phyloP scores from a whole-genome alignment of 1,140 invertebrate genomes.

The Leguminivora glycinivorella region DNA sequence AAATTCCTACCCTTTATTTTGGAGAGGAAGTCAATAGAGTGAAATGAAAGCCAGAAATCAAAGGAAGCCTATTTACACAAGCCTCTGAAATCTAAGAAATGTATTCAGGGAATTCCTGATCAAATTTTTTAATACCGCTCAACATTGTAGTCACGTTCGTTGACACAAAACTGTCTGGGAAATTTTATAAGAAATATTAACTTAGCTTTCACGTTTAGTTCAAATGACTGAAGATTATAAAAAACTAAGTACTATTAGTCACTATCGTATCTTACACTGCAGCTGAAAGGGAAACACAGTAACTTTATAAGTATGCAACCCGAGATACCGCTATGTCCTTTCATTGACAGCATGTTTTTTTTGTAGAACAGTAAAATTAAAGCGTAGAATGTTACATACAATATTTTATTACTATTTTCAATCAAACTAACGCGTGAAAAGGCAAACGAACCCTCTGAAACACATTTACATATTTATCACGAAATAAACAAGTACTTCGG shows the following conservation, averaged over 20 bases:
- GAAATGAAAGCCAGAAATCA: constrained; percentile 52
- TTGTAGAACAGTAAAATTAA: no score
- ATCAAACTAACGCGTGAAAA: background rate
- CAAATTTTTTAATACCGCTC: constrained; percentile 25
- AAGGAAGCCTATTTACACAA: constrained; percentile 43
- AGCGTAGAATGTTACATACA: no score
- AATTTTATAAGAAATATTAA: background rate
- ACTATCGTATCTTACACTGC: no score
- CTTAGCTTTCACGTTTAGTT: background rate
- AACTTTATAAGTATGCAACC: no score
- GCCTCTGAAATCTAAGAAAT: constrained; percentile 38
- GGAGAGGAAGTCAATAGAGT: constrained; percentile 49
- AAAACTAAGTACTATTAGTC: no score
- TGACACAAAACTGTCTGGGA: background rate
- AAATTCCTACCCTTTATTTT: constrained; percentile 53
- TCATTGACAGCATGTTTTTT: no score
- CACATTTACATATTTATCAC: constrained; percentile 24
- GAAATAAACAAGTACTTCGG: constrained; percentile 24
- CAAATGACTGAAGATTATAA: background rate
- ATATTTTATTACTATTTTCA: background rate
- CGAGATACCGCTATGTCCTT: no score
- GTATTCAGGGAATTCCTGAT: constrained; percentile 35
- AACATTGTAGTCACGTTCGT: constrained; percentile 16
- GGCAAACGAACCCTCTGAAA: background rate
- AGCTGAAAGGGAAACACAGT: no score